Percentiles rank a stretch among this genome's conserved stretches.
phyloP scores from a whole-genome alignment of 2,113 vertebrate species.

The Crotalus helleri region DNA sequence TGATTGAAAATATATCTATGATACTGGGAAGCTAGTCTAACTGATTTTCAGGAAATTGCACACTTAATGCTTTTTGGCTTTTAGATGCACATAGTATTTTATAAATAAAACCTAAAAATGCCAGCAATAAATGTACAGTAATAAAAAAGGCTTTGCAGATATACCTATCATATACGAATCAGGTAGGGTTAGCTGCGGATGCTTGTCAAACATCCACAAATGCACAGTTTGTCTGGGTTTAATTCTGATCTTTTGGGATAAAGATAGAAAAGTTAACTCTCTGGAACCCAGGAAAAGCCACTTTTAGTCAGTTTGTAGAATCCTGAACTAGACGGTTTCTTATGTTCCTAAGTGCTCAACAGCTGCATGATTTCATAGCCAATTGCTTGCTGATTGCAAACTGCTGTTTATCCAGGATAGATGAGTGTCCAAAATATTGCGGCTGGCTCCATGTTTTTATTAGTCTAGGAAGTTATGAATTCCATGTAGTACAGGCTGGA shows the following conservation, averaged over 20 bases:
- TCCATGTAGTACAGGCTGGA: neutral
- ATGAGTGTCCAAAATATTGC: neutral
- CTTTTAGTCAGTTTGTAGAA: neutral
- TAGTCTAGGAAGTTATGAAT: neutral
- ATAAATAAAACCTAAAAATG: neutral
- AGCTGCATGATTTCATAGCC: neutral
- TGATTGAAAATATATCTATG: neutral
- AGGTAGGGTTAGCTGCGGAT: neutral
- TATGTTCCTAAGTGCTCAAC: neutral
- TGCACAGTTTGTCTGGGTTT: neutral
- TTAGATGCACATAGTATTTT: neutral
- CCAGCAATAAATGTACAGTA: neutral
- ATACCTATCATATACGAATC: neutral
- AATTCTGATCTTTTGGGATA: neutral
- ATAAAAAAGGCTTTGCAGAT: neutral
- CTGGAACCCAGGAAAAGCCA: neutral
- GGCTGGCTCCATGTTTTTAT: conserved; percentile 1
- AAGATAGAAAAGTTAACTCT: neutral
- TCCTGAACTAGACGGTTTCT: neutral
- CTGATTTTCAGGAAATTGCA: neutral
- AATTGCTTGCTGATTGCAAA: neutral
- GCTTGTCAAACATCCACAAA: neutral
- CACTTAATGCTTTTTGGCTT: neutral
- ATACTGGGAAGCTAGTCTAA: neutral
- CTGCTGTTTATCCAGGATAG: neutral